Percentiles rank a stretch among this genome's conserved stretches.
Conservation (phyloP, 2,888 invertebrate genomes). For the Stenichneumon culpator region DNA sequence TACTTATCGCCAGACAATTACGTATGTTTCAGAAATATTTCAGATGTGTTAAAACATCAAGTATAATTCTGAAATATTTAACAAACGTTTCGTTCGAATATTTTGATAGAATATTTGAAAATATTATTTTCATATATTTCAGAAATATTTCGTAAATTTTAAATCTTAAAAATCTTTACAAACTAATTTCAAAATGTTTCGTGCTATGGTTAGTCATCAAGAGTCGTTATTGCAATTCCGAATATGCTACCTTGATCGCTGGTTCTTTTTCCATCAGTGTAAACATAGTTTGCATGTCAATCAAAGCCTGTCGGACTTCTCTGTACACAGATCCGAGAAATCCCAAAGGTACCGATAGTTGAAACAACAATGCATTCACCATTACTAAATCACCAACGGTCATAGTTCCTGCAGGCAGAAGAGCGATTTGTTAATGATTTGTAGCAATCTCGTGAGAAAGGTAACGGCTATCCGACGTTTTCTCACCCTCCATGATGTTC, state of each 20-base stretch:
- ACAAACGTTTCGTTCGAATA: not conserved
- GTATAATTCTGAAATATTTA: not conserved
- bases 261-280: conserved; percentile 96
- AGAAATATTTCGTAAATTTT: too few species aligned
- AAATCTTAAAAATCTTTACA: too few species aligned
- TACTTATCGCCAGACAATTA: conserved; percentile 18
- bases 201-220: not conserved
- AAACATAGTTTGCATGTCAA: conserved; percentile 99
- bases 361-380: conserved; percentile 99
- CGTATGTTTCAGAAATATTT: too few species aligned
- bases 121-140: too few species aligned
- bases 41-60: too few species aligned
- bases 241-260: conserved; percentile 89
- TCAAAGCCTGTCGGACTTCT: conserved; percentile 97
- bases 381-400: conserved; percentile 99
- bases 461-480: not conserved
- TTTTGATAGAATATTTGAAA: too few species aligned
- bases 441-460: not conserved
- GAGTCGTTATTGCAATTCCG: not conserved
- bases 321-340: conserved; percentile 99
- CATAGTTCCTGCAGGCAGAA: conserved; percentile 91
- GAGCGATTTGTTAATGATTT: not conserved
- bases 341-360: conserved; percentile 98
- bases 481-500: conserved; percentile 93
- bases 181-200: too few species aligned